Evolutionary conservation across 2,797 vertebrate species (phyloP).

Genomic region (Gadopsis marmoratus): DNA sequence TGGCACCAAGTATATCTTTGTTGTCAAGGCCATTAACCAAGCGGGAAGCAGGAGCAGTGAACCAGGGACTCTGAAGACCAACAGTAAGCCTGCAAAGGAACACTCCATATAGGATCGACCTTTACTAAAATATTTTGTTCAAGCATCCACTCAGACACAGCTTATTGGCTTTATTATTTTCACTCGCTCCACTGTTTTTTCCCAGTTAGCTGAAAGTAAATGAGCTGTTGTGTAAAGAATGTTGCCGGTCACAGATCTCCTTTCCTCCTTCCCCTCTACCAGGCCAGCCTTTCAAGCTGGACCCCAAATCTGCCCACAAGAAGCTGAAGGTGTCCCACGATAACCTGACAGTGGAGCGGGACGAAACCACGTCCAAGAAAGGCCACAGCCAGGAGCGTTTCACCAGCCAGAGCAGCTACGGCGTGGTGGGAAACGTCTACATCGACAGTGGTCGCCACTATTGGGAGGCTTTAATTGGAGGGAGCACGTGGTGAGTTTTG

Average conservation of each 20-base stretch:
- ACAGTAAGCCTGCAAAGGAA: conserved; percentile 89
- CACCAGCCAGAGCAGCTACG: conserved; percentile 95
- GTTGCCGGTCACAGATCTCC: neutral
- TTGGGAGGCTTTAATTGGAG: conserved; percentile 98
- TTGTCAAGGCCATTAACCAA: conserved; percentile 99
- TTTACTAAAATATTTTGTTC: conserved; percentile 6
- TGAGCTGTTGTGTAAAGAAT: conserved; percentile 5
- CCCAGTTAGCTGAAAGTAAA: conserved; percentile 29
- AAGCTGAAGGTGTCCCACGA: conserved; percentile 98
- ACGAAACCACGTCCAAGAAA: conserved; percentile 97
- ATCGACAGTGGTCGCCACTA: conserved; percentile 98
- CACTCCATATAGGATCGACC: neutral
- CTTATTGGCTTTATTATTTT: conserved; percentile 9
- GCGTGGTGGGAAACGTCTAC: conserved; percentile 96
- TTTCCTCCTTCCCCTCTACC: neutral
- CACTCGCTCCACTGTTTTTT: neutral
- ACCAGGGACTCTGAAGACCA: conserved; percentile 96
- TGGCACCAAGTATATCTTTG: conserved; percentile 98
- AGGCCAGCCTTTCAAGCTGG: conserved; percentile 99
- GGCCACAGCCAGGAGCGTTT: conserved; percentile 97
- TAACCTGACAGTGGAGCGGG: conserved; percentile 96
- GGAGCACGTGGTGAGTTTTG: conserved; percentile 93
- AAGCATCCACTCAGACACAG: neutral
- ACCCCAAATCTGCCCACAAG: conserved; percentile 97
- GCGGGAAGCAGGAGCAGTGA: conserved; percentile 97